Evolutionary conservation across 2,797 vertebrate species (phyloP).

Genomic region (Catamblyrhynchus diadema): DNA sequence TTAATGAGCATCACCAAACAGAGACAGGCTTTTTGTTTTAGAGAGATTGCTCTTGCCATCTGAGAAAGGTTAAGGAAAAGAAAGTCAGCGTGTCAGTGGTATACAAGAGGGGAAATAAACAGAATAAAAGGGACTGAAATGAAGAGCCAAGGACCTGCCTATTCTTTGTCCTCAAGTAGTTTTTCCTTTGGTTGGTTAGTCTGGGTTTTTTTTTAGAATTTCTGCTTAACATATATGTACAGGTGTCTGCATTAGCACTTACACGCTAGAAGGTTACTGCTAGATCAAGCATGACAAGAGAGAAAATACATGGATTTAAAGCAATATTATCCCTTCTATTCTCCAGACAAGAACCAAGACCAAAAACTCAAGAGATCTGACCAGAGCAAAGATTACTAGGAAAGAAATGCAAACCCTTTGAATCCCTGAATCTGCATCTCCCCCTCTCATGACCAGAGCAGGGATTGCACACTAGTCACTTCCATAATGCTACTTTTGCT

Average conservation of each 20-base stretch:
- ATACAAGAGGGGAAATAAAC: neutral
- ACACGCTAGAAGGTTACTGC: neutral
- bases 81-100: neutral
- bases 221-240: neutral
- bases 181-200: neutral
- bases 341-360: neutral
- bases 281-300: neutral
- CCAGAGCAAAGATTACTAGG: neutral
- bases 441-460: neutral
- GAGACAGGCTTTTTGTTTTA: neutral
- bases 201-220: neutral
- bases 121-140: neutral
- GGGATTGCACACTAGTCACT: neutral
- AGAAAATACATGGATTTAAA: neutral
- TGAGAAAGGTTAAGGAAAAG: neutral
- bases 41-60: neutral
- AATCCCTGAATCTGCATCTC: neutral
- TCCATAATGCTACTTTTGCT: neutral
- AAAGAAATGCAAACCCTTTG: neutral
- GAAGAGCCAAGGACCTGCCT: neutral
- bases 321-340: neutral
- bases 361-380: neutral
- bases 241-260: neutral
- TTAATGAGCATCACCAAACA: neutral
- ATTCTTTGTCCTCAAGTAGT: neutral